Evolutionary conservation across 2,113 vertebrate genomes (phyloP).

Genomic region (Hyperoodon ampullatus): DNA sequence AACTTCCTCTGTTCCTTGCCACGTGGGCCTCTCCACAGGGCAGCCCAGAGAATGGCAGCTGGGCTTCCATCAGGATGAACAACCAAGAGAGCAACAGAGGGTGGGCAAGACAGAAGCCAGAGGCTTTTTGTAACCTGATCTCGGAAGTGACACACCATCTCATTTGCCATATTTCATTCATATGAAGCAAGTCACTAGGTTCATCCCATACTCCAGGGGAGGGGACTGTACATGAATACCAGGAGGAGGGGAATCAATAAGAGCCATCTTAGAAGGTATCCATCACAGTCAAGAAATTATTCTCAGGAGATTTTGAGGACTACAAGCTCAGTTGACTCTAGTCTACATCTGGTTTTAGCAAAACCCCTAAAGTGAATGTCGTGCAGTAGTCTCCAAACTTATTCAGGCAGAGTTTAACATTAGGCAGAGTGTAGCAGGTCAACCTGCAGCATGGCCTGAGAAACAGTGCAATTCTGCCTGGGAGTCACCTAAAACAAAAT

Average conservation of each 20-base stretch:
- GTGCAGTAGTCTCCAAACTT: not conserved
- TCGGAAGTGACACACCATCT: not conserved
- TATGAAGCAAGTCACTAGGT: not conserved
- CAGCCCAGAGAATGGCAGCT: not conserved
- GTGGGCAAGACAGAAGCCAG: not conserved
- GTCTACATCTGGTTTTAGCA: not conserved
- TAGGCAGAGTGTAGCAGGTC: not conserved
- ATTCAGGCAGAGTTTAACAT: not conserved
- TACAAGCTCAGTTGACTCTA: not conserved
- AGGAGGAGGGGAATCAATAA: not conserved
- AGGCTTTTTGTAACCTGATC: not conserved
- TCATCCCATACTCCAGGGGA: not conserved
- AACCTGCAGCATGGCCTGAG: not conserved
- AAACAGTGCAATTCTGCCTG: not conserved
- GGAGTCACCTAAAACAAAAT: not conserved
- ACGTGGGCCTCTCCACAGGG: not conserved
- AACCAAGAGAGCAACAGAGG: not conserved
- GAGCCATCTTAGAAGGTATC: not conserved
- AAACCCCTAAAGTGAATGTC: not conserved
- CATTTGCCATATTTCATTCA: not conserved
- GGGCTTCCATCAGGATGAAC: not conserved
- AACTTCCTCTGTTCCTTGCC: not conserved
- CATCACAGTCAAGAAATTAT: not conserved
- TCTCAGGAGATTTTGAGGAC: not conserved
- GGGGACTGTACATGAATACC: not conserved